Conservation (phyloP, 2,888 invertebrate genomes). For the Cistogaster globosa region DNA sequence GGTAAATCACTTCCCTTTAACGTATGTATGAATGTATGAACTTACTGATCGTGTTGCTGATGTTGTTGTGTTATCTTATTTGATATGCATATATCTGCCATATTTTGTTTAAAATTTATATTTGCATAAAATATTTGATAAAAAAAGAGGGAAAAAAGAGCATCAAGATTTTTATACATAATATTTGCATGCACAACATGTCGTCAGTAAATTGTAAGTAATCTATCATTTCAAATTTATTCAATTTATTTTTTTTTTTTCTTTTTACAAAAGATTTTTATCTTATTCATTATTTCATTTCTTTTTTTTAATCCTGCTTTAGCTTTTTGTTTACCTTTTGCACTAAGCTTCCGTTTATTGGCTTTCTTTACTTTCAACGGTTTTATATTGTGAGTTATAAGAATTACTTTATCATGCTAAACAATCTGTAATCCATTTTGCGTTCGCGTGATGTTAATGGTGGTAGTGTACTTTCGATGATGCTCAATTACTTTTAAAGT, state of each 20-base stretch:
- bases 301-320: slow-evolving; percentile 20
- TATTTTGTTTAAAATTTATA: slow-evolving; percentile 51
- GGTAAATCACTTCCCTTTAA: slow-evolving; percentile 38
- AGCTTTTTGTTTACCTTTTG: slow-evolving; percentile 7
- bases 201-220: slow-evolving; percentile 69
- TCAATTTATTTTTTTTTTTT: background rate
- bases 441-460: too few relatives aligned
- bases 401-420: slow-evolving; percentile 57
- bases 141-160: slow-evolving; percentile 9
- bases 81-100: slow-evolving; percentile 59
- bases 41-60: slow-evolving; percentile 64
- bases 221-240: slow-evolving; percentile 67
- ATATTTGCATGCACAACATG: slow-evolving; percentile 62
- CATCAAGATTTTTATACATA: background rate
- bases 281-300: slow-evolving; percentile 10
- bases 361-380: background rate
- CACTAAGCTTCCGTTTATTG: slow-evolving; percentile 61
- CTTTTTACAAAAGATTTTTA: slow-evolving; percentile 47
- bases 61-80: slow-evolving; percentile 51
- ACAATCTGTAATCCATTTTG: background rate
- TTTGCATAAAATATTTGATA: slow-evolving; percentile 70
- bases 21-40: slow-evolving; percentile 27
- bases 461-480: too few relatives aligned
- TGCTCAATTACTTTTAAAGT: too few relatives aligned
- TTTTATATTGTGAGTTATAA: background rate